A percentile compares a stretch with the other conserved stretches of the same genome.
phyloP scores from a whole-genome alignment of 2,797 vertebrate genomes.

The Coregonus sp. region DNA sequence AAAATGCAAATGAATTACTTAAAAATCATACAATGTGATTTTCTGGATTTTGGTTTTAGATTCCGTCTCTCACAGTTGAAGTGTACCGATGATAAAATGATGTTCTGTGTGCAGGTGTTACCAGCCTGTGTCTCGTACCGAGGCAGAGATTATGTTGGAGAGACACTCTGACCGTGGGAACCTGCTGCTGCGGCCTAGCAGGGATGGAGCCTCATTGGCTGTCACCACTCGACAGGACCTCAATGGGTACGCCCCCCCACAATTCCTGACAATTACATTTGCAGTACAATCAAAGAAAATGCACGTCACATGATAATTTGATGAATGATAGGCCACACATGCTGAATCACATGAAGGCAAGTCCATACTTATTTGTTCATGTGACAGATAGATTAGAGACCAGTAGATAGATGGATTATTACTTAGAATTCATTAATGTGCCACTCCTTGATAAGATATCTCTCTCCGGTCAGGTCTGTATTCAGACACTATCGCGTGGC shows the following conservation, averaged over 20 bases:
- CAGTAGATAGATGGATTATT: neutral
- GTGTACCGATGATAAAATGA: too few relatives aligned
- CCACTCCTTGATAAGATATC: neutral
- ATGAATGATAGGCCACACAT: neutral
- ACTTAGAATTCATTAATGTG: neutral
- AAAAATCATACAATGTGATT: too few relatives aligned
- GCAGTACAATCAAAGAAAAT: neutral
- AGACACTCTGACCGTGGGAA: constrained; percentile 73
- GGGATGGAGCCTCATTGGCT: constrained; percentile 61
- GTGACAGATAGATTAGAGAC: neutral
- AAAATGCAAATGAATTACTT: too few relatives aligned
- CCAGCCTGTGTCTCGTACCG: constrained; percentile 71
- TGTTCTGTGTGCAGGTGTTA: constrained; percentile 72
- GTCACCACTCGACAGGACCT: constrained; percentile 76
- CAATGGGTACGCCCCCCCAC: constrained; percentile 60
- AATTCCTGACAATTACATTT: neutral
- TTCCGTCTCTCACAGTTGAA: too few relatives aligned
- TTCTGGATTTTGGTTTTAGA: too few relatives aligned
- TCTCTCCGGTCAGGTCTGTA: constrained; percentile 44
- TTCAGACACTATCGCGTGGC: constrained; percentile 81
- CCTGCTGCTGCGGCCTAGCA: constrained; percentile 78
- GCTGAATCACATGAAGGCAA: neutral
- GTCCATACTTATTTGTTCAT: neutral
- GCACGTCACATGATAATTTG: neutral
- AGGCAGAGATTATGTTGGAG: constrained; percentile 81